Evolutionary conservation across 2,888 invertebrate species (phyloP), one percentile per base, ranked within the genome.

Genomic region (Axea sp.): DNA sequence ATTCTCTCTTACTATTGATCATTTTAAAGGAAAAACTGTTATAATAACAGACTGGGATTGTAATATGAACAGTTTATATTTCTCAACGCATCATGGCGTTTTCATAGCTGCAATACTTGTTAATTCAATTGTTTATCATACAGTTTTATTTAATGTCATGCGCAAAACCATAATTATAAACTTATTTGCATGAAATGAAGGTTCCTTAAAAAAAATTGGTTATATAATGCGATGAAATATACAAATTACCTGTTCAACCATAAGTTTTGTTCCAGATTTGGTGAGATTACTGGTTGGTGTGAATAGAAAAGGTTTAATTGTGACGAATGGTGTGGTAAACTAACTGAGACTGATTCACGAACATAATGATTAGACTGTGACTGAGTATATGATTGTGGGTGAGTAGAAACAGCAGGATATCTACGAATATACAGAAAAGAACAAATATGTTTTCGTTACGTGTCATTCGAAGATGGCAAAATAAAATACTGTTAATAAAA

Each of bases 211-310:
- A 15, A 24, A 19, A 37, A 28, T n/a, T 31, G 11, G 31, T 31
- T 8, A 31, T 2, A 2, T 19, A 19, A 19, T 19, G 4, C 19
- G 4, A 7, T 0, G 1, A 33, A 7, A 11, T 7, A 2, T 11
- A 30, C 8, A 0, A 8, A 7, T 75, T 78, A 85, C 85, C 82
- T 83, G 47, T 81, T 81, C 15, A 76, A 22, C 81, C 80, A 81
- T 76, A 79, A 79, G 15, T 75, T 71, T 64, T 78, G 82, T 35
- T 78, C 77, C 39, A 67, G 65, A 43, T 64, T 73, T 6, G 73
- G 22, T 1, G 68, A 24, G 22, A 76, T 71, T 8, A 64, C 9
- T 5, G 73, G 68, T 5, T 60, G 37, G 8, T 60, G 45, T 24
- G 73, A 67, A 47, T 73, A 73, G 37, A 73, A 73, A 53, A 73